Conservation (phyloP, 2,797 vertebrate species). For the Cichlasoma orientale region DNA sequence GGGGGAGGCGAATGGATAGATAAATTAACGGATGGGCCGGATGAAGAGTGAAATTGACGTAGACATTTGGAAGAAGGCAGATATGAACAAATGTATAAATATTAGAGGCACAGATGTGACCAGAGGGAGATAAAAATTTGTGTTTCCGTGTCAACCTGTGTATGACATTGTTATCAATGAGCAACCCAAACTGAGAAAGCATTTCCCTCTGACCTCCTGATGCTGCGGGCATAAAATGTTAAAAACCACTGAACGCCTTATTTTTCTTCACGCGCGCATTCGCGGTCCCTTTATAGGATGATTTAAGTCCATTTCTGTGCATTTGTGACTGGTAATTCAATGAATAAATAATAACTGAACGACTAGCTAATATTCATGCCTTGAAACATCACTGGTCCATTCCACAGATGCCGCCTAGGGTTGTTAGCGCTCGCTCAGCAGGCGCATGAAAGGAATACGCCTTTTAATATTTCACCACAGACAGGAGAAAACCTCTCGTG, state of each 20-base stretch:
- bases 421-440: conserved; percentile 9
- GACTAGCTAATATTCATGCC: conserved; percentile 38
- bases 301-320: conserved; percentile 10
- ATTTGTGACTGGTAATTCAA: conserved; percentile 10
- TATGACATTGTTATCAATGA: conserved; percentile 22
- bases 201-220: conserved; percentile 3
- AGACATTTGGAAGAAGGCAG: background rate
- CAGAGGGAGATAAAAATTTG: background rate
- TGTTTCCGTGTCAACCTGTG: background rate
- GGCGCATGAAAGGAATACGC: background rate
- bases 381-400: conserved; percentile 32
- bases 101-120: background rate
- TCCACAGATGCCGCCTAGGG: conserved; percentile 11
- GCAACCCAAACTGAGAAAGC: background rate
- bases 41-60: background rate
- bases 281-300: background rate
- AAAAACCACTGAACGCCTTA: conserved; percentile 1
- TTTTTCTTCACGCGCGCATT: conserved; percentile 1
- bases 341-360: conserved; percentile 15
- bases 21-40: conserved; percentile 25
- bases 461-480: conserved; percentile 20
- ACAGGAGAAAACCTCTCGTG: conserved; percentile 5
- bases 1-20: conserved; percentile 8
- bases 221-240: background rate
- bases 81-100: background rate